Evolutionary conservation across 2,888 invertebrate species (phyloP).

Genomic region (Andrena fulva): DNA sequence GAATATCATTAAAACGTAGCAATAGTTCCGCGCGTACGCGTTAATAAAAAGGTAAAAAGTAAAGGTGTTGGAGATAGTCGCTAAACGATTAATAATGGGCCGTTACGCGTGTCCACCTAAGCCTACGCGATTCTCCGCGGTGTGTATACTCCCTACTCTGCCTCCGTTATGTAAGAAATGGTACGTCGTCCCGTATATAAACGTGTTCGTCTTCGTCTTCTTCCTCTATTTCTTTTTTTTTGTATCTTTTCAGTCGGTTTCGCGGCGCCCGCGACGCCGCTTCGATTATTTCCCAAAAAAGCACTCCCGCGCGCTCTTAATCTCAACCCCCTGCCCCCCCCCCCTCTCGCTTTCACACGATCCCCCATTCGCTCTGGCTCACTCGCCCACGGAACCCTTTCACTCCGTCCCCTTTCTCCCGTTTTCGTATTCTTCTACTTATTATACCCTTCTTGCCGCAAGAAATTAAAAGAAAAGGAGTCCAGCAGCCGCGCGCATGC

Average conservation of each 20-base stretch:
- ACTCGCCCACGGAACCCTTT: not conserved
- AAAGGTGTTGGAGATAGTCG: slow-evolving; percentile 57
- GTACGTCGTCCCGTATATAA: slow-evolving; percentile 60
- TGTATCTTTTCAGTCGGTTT: slow-evolving; percentile 74
- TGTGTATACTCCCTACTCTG: not conserved
- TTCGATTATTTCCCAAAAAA: slow-evolving; percentile 42
- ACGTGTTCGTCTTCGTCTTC: slow-evolving; percentile 36
- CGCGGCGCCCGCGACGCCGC: slow-evolving; percentile 61
- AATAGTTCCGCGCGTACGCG: slow-evolving; percentile 49
- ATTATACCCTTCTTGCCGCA: slow-evolving; percentile 74
- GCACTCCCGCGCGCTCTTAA: slow-evolving; percentile 8
- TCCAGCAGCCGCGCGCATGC: slow-evolving; percentile 19
- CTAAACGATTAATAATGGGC: slow-evolving; percentile 49
- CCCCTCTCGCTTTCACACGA: slow-evolving; percentile 4
- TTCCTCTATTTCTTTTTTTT: not conserved
- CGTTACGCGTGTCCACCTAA: not conserved
- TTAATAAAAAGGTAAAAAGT: slow-evolving; percentile 74
- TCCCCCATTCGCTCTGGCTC: not conserved
- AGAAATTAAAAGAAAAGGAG: slow-evolving; percentile 65
- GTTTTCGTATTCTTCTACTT: slow-evolving; percentile 38
- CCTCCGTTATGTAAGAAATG: slow-evolving; percentile 36
- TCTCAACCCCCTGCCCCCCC: not conserved
- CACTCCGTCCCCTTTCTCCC: slow-evolving; percentile 4
- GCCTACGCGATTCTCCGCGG: slow-evolving; percentile 20
- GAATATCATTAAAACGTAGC: slow-evolving; percentile 58